Base-by-base conservation (phyloP, 2,888 invertebrate genomes). In the Lycaena phlaeas region DNA sequence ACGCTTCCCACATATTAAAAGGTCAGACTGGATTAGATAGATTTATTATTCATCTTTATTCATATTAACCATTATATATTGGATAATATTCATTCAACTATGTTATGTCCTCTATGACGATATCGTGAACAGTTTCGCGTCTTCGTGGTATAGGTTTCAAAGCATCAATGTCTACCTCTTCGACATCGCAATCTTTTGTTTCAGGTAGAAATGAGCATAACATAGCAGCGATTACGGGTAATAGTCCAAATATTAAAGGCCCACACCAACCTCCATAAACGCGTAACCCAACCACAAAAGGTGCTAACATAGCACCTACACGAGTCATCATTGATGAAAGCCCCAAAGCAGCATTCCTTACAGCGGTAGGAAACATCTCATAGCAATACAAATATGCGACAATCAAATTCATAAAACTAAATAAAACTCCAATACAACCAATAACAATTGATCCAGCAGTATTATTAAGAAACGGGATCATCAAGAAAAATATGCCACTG, bases 291-390 rank as follows among this genome's bases (percentile, higher is more conserved):
- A 90, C 89, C 6, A 95, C 87, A 57, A 92, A 93, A 0, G 95
- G 95, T 0, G 96, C 93, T 6, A 90, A 56, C 86, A 95, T 92
- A 0, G 94, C 92, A 4, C 96, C 96, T 18, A 94, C 61, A 49
- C 96, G 87, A 0, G 95, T 95, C 61, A 91, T 88, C 89, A 94
- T 92, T 0, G 95, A 95, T 27, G 92, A 91, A 9, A 92, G 86
- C 3, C 96, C 96, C 51, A 96, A 87, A 0, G 94, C 95, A 38
- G 92, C 90, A 59, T 94, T 95, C 5, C 96, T 86, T 1, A 95
- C 90, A 5, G 94, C 91, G 0, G 96, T 96, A 0, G 96, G 96
- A 62, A 94, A 95, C 50, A 95, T 77, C 74, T 96, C 96, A 0
- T 93, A 91, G 14, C 51, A 56, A 38, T 51, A 52, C 18, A 54